Base-by-base conservation (phyloP, 2,888 invertebrate genomes). In the Ennomos erosarius region DNA sequence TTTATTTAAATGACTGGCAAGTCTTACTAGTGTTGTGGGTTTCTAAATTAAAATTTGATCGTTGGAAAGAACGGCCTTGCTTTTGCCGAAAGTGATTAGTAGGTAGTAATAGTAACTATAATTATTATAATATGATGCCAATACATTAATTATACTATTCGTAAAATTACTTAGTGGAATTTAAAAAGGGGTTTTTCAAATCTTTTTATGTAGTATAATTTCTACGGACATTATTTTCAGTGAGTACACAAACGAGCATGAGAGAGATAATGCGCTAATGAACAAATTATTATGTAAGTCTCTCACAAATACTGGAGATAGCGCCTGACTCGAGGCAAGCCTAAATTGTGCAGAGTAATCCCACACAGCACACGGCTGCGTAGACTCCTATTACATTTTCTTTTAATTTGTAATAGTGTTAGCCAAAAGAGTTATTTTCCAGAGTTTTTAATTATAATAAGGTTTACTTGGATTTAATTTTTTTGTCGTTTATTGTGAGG, bases 261-360 rank as follows among this genome's bases (percentile, higher is more conserved):
- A 58, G 76, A 84, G 75, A 84, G 82, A 85, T 84, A 85, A 83
- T 78, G 76, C 70, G 71, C 62, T 82, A 81, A 79, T 75, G 75
- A 76, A 81, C 76, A 80, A 26, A 82, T 87, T 51, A 62, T 64
- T 87, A 88, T 87, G 82, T 87, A 87, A 88, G 79, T 69, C 73
- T 59, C 73, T 71, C 78, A 78, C 74, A 76, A 69, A 74, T 72
- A 76, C 75, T 76, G 85, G 85, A 76, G 85, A 85, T 82, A 85
- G 83, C 75, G 75, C 71, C 81, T 76, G 70, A 75, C 76, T 73
- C 74, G 73, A 70, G 82, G 76, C 80, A 73, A 79, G 86, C 71
- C 74, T 77, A 64, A 54, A 59, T 47, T 62, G 73, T 62, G 65
- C 70, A 50, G 40, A 11, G 48, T 36, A 51, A 51, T 43, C 59